phyloP scores from a whole-genome alignment of 2,113 vertebrate genomes.

The Xiphorhynchus elegans region DNA sequence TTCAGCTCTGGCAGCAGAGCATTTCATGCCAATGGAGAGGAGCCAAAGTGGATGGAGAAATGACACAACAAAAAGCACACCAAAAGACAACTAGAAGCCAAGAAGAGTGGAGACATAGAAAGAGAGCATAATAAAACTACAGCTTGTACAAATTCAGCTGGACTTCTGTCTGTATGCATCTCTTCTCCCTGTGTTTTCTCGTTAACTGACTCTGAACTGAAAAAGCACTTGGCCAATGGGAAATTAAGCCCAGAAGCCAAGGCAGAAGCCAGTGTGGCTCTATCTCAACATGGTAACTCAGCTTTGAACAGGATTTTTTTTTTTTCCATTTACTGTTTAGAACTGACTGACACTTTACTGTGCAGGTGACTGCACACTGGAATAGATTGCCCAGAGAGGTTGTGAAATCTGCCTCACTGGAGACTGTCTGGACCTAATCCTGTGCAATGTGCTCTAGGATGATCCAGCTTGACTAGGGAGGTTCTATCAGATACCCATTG shows the following conservation, averaged over 20 bases:
- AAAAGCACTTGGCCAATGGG: not conserved
- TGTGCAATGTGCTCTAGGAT: not conserved
- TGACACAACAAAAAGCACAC: not conserved
- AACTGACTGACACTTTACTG: not conserved
- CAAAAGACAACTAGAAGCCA: not conserved
- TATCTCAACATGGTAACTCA: not conserved
- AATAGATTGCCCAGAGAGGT: not conserved
- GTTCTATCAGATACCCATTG: not conserved
- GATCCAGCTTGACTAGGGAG: not conserved
- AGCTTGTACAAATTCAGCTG: not conserved
- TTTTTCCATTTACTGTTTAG: not conserved
- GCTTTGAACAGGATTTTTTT: not conserved
- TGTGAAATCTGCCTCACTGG: not conserved
- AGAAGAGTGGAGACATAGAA: not conserved
- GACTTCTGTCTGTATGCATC: not conserved
- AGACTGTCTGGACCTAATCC: not conserved
- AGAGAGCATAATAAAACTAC: not conserved
- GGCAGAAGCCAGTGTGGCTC: not conserved
- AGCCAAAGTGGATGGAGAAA: not conserved
- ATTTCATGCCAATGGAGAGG: not conserved
- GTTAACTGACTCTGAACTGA: not conserved
- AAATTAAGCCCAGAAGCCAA: not conserved
- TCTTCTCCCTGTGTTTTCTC: not conserved
- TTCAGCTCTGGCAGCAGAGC: slow-evolving; percentile 1
- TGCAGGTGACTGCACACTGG: not conserved